phyloP scores from a whole-genome alignment of 2,888 invertebrate genomes.

The Furcula furcula region DNA sequence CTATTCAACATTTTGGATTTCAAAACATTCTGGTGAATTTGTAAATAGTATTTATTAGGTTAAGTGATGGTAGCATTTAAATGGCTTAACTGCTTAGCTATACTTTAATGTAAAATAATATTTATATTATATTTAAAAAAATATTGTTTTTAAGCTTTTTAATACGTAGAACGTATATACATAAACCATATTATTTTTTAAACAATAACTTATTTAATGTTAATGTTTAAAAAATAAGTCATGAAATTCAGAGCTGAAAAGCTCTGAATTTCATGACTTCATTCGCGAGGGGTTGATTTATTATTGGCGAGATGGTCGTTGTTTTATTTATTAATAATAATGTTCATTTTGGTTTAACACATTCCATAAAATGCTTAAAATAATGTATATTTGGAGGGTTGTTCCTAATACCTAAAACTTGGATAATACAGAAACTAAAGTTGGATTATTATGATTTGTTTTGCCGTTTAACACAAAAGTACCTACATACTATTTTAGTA shows the following conservation, averaged over 20 bases:
- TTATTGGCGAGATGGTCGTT: slow-evolving; percentile 27
- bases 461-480: too few relatives aligned
- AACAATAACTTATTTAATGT: background rate
- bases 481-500: too few relatives aligned
- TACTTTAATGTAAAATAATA: slow-evolving; percentile 79
- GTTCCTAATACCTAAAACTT: slow-evolving; percentile 66
- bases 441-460: slow-evolving; percentile 15
- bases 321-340: slow-evolving; percentile 51
- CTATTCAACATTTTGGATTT: slow-evolving; percentile 19
- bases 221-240: background rate
- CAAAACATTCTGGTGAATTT: slow-evolving; percentile 74
- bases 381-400: slow-evolving; percentile 61
- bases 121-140: slow-evolving; percentile 78
- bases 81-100: slow-evolving; percentile 73
- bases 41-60: slow-evolving; percentile 80
- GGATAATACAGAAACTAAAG: slow-evolving; percentile 35
- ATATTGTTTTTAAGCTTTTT: slow-evolving; percentile 67
- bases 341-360: slow-evolving; percentile 48
- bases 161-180: slow-evolving; percentile 65
- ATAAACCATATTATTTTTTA: slow-evolving; percentile 5
- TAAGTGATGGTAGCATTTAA: slow-evolving; percentile 75
- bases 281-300: slow-evolving; percentile 21
- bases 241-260: too few relatives aligned
- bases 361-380: slow-evolving; percentile 50
- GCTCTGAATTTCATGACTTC: slow-evolving; percentile 32